Base-by-base conservation (phyloP, 2,113 vertebrate genomes). In the Neopipo cinnamomea region DNA sequence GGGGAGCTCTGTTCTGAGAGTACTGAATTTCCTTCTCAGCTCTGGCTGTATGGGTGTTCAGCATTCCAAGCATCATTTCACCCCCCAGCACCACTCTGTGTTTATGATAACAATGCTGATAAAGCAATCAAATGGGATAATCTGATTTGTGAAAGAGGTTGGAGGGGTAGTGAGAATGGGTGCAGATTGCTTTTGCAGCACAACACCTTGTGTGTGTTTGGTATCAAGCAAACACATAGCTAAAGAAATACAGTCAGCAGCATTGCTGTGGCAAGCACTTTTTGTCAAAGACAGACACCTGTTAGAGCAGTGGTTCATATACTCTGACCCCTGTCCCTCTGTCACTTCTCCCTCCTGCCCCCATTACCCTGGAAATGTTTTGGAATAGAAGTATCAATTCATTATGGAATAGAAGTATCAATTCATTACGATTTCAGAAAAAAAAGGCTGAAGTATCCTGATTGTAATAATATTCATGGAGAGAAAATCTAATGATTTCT, bases 1-100 rank as follows among this genome's bases (percentile, higher is more conserved):
- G 93, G 68, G 92, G 93, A 94, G 72, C 65, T 93, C 85, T 97
- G 93, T 97, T 97, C 97, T 97, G 97, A 97, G 95, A 97, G 88
- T 96, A 73, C 96, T 95, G 87, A 97, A 91, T 98, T 98, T 98
- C 92, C 89, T 98, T 97, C 97, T 97, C 93, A 96, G 90, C 95
- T 94, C 90, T 97, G 95, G 94, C 86, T 95, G 63, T 92, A 89
- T 82, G 79, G 85, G 80, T 83, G 52, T 94, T 97, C 74, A 70
- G 77, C 92, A 96, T 97, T 97, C 80, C 96, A 95, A 65, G 42
- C 52, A 92, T 41, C 61, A 47, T 67, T 91, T 37, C 4, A 41
- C 39, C 47, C 53, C 59, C 61, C 63, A 77, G 62, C 74, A 95
- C 55, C 33, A n/a, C 59, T 71, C 20, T 33, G 37, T 56, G 84